Conservation (phyloP, 2,113 vertebrate species). For the Guaruba guarouba region DNA sequence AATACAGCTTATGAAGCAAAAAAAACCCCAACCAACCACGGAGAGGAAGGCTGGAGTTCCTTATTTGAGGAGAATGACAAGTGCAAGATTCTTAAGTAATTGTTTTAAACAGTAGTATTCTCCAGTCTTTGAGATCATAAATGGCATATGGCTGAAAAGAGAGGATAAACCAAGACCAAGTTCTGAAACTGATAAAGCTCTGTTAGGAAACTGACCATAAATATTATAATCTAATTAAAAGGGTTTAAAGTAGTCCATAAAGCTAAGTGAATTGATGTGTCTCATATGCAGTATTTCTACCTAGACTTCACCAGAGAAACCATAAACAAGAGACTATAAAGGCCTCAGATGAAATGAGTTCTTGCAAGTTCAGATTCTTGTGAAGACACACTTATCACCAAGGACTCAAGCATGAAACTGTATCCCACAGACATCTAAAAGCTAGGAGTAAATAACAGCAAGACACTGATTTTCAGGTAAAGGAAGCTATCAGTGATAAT, state of each 20-base stretch:
- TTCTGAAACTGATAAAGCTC: conserved; percentile 50
- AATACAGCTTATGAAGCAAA: not conserved
- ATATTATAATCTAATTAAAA: conserved; percentile 70
- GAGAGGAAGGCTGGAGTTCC: not conserved
- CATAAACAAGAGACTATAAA: conserved; percentile 68
- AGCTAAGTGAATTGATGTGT: conserved; percentile 64
- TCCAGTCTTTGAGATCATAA: conserved; percentile 6
- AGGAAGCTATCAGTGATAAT: not conserved
- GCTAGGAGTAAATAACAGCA: not conserved
- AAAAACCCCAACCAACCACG: not conserved
- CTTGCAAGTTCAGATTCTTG: conserved; percentile 44
- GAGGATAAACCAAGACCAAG: not conserved
- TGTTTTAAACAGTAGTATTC: not conserved
- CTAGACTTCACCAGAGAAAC: conserved; percentile 55
- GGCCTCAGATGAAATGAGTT: conserved; percentile 52
- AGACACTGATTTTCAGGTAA: not conserved
- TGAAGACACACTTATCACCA: conserved; percentile 25
- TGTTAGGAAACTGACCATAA: conserved; percentile 45
- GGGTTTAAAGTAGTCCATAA: conserved; percentile 66
- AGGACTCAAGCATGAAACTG: not conserved
- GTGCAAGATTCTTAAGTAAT: not conserved
- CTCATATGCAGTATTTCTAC: conserved; percentile 70
- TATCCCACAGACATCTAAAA: not conserved
- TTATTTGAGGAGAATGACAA: not conserved
- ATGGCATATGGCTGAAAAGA: not conserved